Conservation (phyloP, 2,888 invertebrate species). For the Philereme vetulata region DNA sequence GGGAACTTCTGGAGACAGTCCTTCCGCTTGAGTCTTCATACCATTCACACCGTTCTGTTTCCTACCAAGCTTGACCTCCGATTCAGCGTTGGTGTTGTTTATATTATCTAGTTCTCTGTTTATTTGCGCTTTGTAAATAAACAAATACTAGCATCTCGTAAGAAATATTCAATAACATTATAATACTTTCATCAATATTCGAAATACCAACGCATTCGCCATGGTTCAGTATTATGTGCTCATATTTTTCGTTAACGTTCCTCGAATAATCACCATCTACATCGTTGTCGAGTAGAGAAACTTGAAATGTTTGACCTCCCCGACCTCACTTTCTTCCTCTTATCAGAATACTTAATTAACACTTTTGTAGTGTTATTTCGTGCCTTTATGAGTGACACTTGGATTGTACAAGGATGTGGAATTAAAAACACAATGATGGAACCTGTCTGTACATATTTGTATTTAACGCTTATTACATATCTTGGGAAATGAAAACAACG, state of each 20-base stretch:
- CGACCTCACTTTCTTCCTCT: slow-evolving; percentile 44
- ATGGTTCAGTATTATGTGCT: neutral
- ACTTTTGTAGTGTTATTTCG: slow-evolving; percentile 18
- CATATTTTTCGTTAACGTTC: slow-evolving; percentile 20
- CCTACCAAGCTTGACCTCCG: slow-evolving; percentile 45
- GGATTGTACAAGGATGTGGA: neutral
- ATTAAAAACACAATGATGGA: neutral
- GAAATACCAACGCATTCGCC: neutral
- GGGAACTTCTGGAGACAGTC: slow-evolving; percentile 48
- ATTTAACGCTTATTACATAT: too few species aligned
- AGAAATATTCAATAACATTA: neutral
- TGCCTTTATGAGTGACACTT: neutral
- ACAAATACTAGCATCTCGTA: too few species aligned
- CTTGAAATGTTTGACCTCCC: slow-evolving; percentile 30
- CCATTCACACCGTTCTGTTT: slow-evolving; percentile 47
- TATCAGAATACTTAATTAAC: slow-evolving; percentile 43
- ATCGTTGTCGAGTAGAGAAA: slow-evolving; percentile 29
- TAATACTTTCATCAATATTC: neutral
- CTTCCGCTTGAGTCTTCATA: slow-evolving; percentile 45
- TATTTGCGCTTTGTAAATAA: slow-evolving; percentile 56
- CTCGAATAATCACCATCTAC: slow-evolving; percentile 15
- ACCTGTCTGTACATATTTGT: too few species aligned
- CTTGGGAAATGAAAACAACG: too few species aligned
- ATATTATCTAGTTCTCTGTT: slow-evolving; percentile 48
- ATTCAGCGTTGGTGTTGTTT: slow-evolving; percentile 40